Percentiles rank a stretch among this genome's conserved stretches.
Conservation (phyloP, 23 tunicate genomes). For the Clavelina lepadiformis region DNA sequence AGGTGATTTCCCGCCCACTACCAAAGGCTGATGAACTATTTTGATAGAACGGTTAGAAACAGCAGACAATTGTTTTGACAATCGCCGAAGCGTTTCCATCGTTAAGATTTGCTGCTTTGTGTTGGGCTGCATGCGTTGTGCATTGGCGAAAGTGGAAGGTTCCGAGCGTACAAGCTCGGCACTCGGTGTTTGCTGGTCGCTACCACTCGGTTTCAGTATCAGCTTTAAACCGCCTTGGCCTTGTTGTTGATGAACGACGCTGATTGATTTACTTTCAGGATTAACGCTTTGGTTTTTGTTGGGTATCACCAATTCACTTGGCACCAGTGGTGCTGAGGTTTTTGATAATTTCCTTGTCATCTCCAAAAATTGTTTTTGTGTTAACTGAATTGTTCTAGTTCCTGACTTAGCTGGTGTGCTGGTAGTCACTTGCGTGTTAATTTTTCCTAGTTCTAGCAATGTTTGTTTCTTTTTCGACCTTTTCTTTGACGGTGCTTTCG, state of each 20-base stretch:
- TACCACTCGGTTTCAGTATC: conserved; percentile 28
- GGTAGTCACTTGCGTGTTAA: background rate
- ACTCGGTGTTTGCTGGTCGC: conserved; percentile 8
- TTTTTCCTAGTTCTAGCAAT: background rate
- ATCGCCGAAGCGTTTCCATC: conserved; percentile 34
- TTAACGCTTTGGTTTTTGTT: conserved; percentile 1
- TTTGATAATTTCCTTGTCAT: conserved; percentile 26
- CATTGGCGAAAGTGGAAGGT: background rate
- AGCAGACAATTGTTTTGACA: conserved; percentile 62
- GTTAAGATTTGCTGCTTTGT: conserved; percentile 43
- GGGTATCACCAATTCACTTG: conserved; percentile 18
- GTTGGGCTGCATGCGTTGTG: background rate
- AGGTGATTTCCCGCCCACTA: background rate
- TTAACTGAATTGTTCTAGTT: conserved; percentile 39
- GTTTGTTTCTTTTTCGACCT: background rate
- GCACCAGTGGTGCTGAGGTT: background rate
- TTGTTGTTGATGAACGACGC: background rate
- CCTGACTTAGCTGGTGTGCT: background rate
- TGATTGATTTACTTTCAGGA: background rate
- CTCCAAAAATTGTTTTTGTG: conserved; percentile 50
- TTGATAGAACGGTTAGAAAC: conserved; percentile 67
- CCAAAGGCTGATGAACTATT: conserved; percentile 35
- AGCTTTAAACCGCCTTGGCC: conserved; percentile 42
- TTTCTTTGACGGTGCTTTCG: background rate
- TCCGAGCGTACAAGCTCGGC: conserved; percentile 10